phyloP scores from a whole-genome alignment of 2,888 invertebrate species.

The Pristionchus maxplancki region DNA sequence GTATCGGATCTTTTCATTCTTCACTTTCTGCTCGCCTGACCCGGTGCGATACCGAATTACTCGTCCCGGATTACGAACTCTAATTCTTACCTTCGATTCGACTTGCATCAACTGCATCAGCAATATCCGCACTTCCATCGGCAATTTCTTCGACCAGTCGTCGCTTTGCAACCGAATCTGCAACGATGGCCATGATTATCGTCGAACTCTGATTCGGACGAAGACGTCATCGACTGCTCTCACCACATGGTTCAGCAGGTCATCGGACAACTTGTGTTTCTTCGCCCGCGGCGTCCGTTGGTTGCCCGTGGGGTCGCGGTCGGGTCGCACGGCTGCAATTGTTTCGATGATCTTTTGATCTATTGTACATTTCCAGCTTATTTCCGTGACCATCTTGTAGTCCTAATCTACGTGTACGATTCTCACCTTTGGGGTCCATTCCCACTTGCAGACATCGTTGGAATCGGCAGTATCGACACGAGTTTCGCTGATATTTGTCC shows the following conservation, averaged over 20 bases:
- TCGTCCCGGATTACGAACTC: too few species aligned
- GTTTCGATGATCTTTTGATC: neutral
- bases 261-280: conserved; percentile 75
- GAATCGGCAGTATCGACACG: conserved; percentile 75
- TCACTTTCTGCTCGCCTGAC: too few species aligned
- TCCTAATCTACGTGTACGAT: neutral
- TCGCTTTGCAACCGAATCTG: conserved; percentile 76
- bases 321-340: conserved; percentile 73
- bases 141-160: conserved; percentile 76
- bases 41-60: too few species aligned
- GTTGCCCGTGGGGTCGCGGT: conserved; percentile 76
- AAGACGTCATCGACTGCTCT: neutral
- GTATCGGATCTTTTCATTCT: too few species aligned
- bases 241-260: conserved; percentile 75
- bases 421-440: conserved; percentile 74
- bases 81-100: conserved; percentile 72
- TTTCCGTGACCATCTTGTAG: neutral
- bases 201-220: neutral
- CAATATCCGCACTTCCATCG: conserved; percentile 73
- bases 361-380: neutral
- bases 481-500: conserved; percentile 76
- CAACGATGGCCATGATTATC: conserved; percentile 38
- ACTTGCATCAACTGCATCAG: conserved; percentile 76
- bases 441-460: conserved; percentile 75
- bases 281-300: conserved; percentile 75